phyloP scores from a whole-genome alignment of 64 coral and sea anemone genomes.

The Cladopsammia gracilis region DNA sequence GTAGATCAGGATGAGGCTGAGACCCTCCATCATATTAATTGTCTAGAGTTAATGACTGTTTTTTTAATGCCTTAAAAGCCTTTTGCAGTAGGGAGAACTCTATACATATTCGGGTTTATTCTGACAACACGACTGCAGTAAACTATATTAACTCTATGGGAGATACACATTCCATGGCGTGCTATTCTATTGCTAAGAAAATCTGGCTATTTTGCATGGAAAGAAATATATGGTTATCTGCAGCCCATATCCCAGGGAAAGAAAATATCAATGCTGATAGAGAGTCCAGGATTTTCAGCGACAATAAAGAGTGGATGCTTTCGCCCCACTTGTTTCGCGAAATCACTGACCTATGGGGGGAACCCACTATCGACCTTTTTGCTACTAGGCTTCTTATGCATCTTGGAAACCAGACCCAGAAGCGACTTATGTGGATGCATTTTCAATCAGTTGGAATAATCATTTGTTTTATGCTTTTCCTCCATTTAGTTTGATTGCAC shows the following conservation, averaged over 20 bases:
- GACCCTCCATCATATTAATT: slow-evolving; percentile 12
- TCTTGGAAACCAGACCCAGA: slow-evolving; percentile 42
- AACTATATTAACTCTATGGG: slow-evolving; percentile 57
- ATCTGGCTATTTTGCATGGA: slow-evolving; percentile 57
- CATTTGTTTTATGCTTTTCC: slow-evolving; percentile 54
- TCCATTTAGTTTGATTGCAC: slow-evolving; percentile 35
- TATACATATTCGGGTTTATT: slow-evolving; percentile 56
- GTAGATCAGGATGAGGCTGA: slow-evolving; percentile 54
- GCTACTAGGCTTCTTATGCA: slow-evolving; percentile 16
- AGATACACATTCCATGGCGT: slow-evolving; percentile 38
- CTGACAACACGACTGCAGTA: slow-evolving; percentile 65
- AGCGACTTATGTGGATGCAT: slow-evolving; percentile 22
- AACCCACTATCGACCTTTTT: not conserved
- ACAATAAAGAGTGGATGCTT: slow-evolving; percentile 18
- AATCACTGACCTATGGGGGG: not conserved
- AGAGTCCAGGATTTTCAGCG: slow-evolving; percentile 47
- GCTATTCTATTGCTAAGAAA: slow-evolving; percentile 38
- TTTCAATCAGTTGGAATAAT: slow-evolving; percentile 24
- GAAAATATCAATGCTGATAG: too few relatives aligned
- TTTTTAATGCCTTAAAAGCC: slow-evolving; percentile 58
- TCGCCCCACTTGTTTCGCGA: not conserved
- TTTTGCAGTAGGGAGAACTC: slow-evolving; percentile 15
- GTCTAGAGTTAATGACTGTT: slow-evolving; percentile 39
- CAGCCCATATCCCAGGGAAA: slow-evolving; percentile 73
- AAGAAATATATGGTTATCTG: slow-evolving; percentile 51